Evolutionary conservation across 2,113 vertebrate genomes (phyloP).

Genomic region (Nannobrachium achirus): DNA sequence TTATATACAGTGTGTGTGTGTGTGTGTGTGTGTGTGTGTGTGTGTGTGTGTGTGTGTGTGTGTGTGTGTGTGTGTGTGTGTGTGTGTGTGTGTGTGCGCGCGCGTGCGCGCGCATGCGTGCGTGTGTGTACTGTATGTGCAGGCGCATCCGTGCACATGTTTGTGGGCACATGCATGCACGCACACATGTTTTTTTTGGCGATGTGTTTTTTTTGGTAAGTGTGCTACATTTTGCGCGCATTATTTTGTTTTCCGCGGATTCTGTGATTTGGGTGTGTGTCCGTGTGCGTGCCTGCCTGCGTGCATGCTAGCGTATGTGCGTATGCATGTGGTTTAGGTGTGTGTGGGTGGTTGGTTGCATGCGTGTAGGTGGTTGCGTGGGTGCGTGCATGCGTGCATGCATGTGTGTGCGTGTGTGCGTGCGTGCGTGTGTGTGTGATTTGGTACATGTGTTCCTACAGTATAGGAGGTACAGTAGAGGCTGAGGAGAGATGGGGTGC

Average conservation of each 20-base stretch:
- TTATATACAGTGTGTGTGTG: slow-evolving; percentile 2
- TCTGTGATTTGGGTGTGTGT: background rate
- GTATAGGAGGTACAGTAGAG: too few species aligned
- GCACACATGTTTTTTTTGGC: too few species aligned
- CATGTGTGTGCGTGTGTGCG: slow-evolving; percentile 2
- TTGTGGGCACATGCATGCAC: too few species aligned
- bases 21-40: background rate
- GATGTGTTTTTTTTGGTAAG: too few species aligned
- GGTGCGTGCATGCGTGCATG: background rate
- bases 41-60: background rate
- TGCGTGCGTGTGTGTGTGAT: too few species aligned
- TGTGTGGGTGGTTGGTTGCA: background rate
- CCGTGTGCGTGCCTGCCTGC: background rate
- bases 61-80: slow-evolving; percentile 4
- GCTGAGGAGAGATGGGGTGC: slow-evolving; percentile 27
- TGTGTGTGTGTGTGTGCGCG: background rate
- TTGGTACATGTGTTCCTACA: too few species aligned
- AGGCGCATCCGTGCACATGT: too few species aligned
- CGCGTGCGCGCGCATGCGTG: background rate
- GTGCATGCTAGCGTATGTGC: background rate
- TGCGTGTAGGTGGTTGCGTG: background rate
- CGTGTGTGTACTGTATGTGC: background rate
- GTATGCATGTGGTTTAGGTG: background rate
- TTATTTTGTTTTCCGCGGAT: too few species aligned
- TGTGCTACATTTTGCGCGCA: too few species aligned